Percentiles rank a stretch among this genome's conserved stretches.
phyloP scores from a whole-genome alignment of 2,113 vertebrate species.

The Colaptes auratus region DNA sequence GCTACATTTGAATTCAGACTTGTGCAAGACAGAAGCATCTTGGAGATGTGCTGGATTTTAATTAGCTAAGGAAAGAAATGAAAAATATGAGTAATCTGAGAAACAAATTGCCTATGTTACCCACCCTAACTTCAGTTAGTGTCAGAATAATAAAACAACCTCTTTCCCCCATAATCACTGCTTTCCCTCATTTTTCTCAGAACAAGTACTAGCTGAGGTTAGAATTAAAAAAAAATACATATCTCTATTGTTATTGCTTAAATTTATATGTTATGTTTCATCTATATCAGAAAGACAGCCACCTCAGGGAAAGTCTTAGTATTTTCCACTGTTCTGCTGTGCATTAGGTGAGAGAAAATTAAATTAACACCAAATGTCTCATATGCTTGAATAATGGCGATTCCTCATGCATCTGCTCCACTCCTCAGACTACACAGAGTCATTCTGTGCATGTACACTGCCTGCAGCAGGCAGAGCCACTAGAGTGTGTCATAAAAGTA shows the following conservation, averaged over 20 bases:
- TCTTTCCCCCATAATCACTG: not conserved
- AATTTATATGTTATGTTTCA: not conserved
- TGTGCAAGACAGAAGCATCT: conserved; percentile 27
- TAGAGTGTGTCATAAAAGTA: not conserved
- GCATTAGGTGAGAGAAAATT: not conserved
- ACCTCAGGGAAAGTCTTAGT: not conserved
- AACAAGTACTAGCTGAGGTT: not conserved
- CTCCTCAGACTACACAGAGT: not conserved
- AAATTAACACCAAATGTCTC: not conserved
- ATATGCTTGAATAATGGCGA: not conserved
- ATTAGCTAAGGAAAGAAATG: not conserved
- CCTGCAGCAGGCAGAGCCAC: not conserved
- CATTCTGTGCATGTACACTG: not conserved
- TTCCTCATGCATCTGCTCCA: not conserved
- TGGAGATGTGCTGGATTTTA: conserved; percentile 15
- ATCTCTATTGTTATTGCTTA: not conserved
- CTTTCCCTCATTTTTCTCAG: not conserved
- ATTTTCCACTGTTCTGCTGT: not conserved
- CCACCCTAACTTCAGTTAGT: not conserved
- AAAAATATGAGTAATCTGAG: not conserved
- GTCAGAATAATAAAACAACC: not conserved
- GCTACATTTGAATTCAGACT: conserved; percentile 11
- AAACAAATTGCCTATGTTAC: not conserved
- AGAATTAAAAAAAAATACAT: not conserved
- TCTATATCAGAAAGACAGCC: not conserved